Evolutionary conservation across 2,888 invertebrate genomes (phyloP).

Genomic region (Yponomeuta sedellus): DNA sequence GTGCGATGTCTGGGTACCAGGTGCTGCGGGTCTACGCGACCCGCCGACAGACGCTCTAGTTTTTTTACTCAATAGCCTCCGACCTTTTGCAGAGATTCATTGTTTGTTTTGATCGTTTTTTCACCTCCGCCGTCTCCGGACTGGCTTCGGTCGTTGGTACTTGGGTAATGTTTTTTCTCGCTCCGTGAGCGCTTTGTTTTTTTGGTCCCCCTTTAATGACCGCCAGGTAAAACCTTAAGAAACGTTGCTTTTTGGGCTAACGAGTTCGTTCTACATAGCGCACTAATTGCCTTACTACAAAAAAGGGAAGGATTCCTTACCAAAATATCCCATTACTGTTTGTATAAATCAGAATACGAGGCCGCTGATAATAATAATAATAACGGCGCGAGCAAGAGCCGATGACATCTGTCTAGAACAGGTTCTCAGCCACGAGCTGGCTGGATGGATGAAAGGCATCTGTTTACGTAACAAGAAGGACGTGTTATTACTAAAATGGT

Average conservation of each 20-base stretch:
- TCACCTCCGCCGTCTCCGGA: constrained; percentile 34
- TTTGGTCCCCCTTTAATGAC: constrained; percentile 12
- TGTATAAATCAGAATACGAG: background rate
- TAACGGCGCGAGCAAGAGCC: background rate
- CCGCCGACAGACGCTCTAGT: constrained; percentile 36
- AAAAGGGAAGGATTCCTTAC: background rate
- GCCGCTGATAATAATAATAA: background rate
- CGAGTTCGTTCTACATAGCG: constrained; percentile 2
- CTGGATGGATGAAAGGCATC: constrained; percentile 39
- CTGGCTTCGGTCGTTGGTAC: constrained; percentile 18
- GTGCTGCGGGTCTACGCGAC: constrained; percentile 43
- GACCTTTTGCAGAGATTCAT: constrained; percentile 41
- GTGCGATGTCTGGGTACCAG: constrained; percentile 63
- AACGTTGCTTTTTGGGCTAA: background rate
- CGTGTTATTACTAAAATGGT: constrained; percentile 37
- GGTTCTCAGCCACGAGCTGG: constrained; percentile 32
- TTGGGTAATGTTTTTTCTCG: constrained; percentile 23
- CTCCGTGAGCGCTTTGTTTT: constrained; percentile 10
- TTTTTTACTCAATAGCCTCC: constrained; percentile 48
- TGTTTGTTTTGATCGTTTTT: constrained; percentile 54
- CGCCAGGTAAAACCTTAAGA: constrained; percentile 6
- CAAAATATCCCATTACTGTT: background rate
- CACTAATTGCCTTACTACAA: constrained; percentile 5
- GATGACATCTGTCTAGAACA: constrained; percentile 25
- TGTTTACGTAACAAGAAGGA: constrained; percentile 31